These are phyloP conservation scores for Thymallus thymallus DNA, from an alignment of 2,113 vertebrate genomes.

Conservation along the genomic window DNA sequence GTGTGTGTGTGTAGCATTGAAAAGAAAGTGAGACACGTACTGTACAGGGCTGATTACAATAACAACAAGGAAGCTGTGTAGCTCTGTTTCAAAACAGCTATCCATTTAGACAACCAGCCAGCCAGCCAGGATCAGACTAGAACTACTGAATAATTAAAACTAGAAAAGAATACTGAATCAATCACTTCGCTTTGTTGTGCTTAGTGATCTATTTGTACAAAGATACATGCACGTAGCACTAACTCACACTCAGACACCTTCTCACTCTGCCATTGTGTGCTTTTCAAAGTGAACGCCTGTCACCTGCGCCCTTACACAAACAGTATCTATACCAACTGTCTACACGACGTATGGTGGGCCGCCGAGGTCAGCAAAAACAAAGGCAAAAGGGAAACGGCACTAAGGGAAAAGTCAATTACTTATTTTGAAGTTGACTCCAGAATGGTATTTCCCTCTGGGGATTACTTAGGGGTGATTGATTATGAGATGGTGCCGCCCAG, in stretches of 20 bases:
- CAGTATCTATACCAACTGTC: neutral
- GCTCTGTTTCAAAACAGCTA: conserved; percentile 6
- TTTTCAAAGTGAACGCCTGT: conserved; percentile 4
- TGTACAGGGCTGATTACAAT: conserved; percentile 53
- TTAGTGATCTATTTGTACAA: conserved; percentile 6
- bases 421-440: conserved; percentile 22
- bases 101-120: neutral
- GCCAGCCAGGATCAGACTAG: conserved; percentile 29
- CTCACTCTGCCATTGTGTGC: neutral
- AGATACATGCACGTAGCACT: neutral
- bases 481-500: conserved; percentile 48
- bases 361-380: conserved; percentile 18
- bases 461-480: conserved; percentile 51
- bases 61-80: conserved; percentile 50
- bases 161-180: conserved; percentile 32
- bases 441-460: conserved; percentile 36
- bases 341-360: neutral
- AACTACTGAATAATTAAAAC: conserved; percentile 42
- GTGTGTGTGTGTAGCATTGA: neutral
- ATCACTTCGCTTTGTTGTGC: conserved; percentile 11
- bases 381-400: conserved; percentile 21
- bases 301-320: conserved; percentile 27
- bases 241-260: neutral
- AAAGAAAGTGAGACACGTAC: neutral
- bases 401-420: conserved; percentile 24